Percentiles rank a stretch among this genome's conserved stretches.
Conservation (phyloP, 2,888 invertebrate species). For the Gari tellinella region DNA sequence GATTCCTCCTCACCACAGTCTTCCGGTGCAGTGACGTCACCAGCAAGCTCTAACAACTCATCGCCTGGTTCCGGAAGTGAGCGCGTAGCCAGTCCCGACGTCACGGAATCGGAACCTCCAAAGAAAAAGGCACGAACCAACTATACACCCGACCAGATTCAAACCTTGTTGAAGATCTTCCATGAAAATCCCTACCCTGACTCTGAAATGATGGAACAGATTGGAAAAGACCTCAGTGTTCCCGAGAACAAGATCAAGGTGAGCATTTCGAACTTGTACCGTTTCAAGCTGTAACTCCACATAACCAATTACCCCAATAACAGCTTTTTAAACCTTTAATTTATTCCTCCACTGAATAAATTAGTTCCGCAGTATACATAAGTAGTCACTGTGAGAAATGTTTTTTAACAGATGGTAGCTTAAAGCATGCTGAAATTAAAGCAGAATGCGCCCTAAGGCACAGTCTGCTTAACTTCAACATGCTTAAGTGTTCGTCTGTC, state of each 20-base stretch:
- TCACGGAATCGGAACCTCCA: slow-evolving; percentile 20
- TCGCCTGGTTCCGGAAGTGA: slow-evolving; percentile 39
- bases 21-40: slow-evolving; percentile 44
- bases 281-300: too few species aligned
- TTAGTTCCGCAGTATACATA: too few species aligned
- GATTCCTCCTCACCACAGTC: slow-evolving; percentile 57
- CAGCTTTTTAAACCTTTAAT: too few species aligned
- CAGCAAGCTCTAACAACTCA: slow-evolving; percentile 39
- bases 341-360: too few species aligned
- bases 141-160: slow-evolving; percentile 68
- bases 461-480: too few species aligned
- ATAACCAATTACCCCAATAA: too few species aligned
- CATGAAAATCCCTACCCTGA: slow-evolving; percentile 73
- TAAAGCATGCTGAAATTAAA: too few species aligned
- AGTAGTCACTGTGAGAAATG: too few species aligned
- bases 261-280: too few species aligned
- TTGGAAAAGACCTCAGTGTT: slow-evolving; percentile 65
- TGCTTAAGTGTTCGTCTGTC: too few species aligned
- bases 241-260: slow-evolving; percentile 72
- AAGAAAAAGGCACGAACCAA: slow-evolving; percentile 70
- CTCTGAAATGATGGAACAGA: slow-evolving; percentile 66
- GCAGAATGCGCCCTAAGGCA: too few species aligned
- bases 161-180: slow-evolving; percentile 65
- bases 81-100: slow-evolving; percentile 51
- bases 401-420: too few species aligned